Base-by-base conservation (phyloP, 1,140 invertebrate species). In the Euschistus heros region DNA sequence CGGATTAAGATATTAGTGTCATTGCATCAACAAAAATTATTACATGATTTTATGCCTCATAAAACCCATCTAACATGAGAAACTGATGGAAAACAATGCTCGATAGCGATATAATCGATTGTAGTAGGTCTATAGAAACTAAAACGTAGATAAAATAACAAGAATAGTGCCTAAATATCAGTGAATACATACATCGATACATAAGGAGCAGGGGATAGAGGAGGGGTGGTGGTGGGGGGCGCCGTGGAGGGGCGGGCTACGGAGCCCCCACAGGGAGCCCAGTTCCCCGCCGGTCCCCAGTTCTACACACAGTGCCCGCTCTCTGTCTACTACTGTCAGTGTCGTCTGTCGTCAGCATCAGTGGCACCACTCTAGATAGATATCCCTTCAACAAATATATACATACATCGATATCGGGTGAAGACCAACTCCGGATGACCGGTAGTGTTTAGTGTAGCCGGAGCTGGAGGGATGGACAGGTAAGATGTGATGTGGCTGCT, bases 221-320 rank as follows among this genome's bases (percentile, higher is more conserved):
- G 30, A 37, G 30, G 59, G 57, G 59, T 6, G n/a, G 59, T 26
- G 59, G 59, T 22, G 59, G 33, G 59, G 27, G 20, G 27, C 30
- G 8, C 4, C 33, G 59, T 26, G 26, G 59, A 24, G 59, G 27
- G 33, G 33, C 33, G 37, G 27, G 30, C 2, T 13, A 17, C 2
- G 59, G 33, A 18, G 26, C 59, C 59, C 59, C 54, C 54, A 57
- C 54, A 57, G 54, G 20, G 20, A 57, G 54, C 54, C 54, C 54
- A 57, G 54, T 57, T 57, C 4, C 15, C 54, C 18, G 18, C 54
- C 54, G 54, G 54, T 57, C 54, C 54, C 14, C n/a, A 50, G 33
- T 13, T 13, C 33, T 50, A 14, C 4, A 22, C 6, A 10, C 2
- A 18, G 47, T 22, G 54, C 22, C 54, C 54, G 10, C 24, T 27